These are phyloP conservation scores for Euplagia quadripunctaria DNA, from an alignment of 2,888 invertebrate genomes.

Conservation along the genomic window DNA sequence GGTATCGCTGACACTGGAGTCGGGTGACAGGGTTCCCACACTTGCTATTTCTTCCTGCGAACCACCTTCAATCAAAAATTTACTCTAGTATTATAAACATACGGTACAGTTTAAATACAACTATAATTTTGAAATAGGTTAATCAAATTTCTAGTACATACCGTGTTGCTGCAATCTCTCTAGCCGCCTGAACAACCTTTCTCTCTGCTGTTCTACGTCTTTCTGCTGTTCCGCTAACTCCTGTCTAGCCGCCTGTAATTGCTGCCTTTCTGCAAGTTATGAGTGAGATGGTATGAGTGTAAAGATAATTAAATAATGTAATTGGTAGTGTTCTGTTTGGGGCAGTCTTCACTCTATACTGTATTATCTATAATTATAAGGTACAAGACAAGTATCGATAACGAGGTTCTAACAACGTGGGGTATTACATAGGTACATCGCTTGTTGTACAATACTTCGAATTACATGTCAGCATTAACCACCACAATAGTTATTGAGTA, in stretches of 20 bases:
- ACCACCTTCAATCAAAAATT: slow-evolving; percentile 65
- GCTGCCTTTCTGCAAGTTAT: slow-evolving; percentile 85
- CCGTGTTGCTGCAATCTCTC: slow-evolving; percentile 90
- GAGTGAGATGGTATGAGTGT: background rate
- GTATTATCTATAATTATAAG: too few relatives aligned
- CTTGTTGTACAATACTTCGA: too few relatives aligned
- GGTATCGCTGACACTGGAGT: slow-evolving; percentile 81
- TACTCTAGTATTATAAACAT: background rate
- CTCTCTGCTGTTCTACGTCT: slow-evolving; percentile 96
- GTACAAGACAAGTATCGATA: too few relatives aligned
- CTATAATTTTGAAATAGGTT: background rate
- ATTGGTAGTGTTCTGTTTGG: background rate
- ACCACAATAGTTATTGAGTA: too few relatives aligned
- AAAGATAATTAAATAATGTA: background rate
- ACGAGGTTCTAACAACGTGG: too few relatives aligned
- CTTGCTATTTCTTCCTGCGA: slow-evolving; percentile 84
- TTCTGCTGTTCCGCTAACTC: slow-evolving; percentile 91
- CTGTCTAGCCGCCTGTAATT: slow-evolving; percentile 91
- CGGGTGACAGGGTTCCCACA: slow-evolving; percentile 80
- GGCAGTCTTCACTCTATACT: too few relatives aligned
- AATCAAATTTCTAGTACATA: slow-evolving; percentile 35
- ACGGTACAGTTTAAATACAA: background rate
- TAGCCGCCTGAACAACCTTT: slow-evolving; percentile 95
- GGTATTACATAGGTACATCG: too few relatives aligned
- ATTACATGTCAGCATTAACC: too few relatives aligned